Percentiles rank a stretch among this genome's conserved stretches.
Evolutionary conservation across 64 coral and sea anemone genomes (phyloP).

Genomic region (Montipora sp.): DNA sequence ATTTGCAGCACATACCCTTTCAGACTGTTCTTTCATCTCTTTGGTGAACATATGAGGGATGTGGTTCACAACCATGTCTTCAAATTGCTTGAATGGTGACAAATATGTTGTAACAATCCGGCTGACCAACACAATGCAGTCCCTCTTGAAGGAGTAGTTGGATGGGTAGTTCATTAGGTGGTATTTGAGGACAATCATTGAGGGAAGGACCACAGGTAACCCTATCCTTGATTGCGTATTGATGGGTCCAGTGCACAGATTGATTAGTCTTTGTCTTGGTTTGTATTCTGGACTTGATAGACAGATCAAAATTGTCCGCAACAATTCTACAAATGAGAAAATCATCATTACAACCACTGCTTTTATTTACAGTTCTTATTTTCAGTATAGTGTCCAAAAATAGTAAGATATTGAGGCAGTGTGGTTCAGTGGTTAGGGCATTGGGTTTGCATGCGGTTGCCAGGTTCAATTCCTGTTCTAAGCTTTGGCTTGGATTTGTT

Average conservation of each 20-base stretch:
- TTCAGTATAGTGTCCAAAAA: too few species aligned
- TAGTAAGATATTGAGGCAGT: too few species aligned
- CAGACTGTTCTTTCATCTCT: constrained; percentile 26
- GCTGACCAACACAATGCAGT: background rate
- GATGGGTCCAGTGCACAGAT: constrained; percentile 43
- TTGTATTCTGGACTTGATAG: background rate
- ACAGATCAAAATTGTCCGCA: constrained; percentile 19
- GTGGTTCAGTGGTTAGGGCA: too few species aligned
- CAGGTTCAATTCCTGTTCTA: too few species aligned
- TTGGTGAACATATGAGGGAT: constrained; percentile 29
- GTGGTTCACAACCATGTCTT: background rate
- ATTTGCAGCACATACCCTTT: background rate
- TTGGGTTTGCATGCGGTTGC: too few species aligned
- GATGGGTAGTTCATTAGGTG: background rate
- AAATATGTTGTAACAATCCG: background rate
- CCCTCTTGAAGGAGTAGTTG: background rate
- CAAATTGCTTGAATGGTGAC: background rate
- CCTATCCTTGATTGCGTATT: constrained; percentile 29
- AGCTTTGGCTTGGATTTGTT: too few species aligned
- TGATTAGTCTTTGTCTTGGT: background rate
- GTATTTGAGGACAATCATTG: background rate
- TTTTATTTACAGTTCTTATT: too few species aligned
- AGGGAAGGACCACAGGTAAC: background rate
- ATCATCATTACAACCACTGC: background rate
- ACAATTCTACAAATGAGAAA: background rate